These are phyloP conservation scores for Matsumurasca onukii DNA, from an alignment of 1,140 invertebrate genomes.

Conservation along the genomic window DNA sequence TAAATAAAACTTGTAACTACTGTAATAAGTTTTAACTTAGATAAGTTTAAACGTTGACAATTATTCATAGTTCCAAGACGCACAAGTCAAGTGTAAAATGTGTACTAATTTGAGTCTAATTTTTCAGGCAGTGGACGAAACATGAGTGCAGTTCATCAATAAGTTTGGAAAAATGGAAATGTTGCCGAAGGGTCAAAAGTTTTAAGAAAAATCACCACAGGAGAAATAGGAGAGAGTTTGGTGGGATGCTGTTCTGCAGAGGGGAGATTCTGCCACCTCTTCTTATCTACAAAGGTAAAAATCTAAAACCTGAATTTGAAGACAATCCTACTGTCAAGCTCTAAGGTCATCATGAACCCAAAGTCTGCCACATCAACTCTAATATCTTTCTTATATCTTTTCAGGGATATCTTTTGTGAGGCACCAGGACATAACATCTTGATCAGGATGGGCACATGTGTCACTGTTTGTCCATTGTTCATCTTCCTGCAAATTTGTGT, in stretches of 20 bases:
- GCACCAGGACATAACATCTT: slow-evolving; percentile 45
- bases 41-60: background rate
- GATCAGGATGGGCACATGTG: slow-evolving; percentile 48
- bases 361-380: slow-evolving; percentile 25
- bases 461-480: slow-evolving; percentile 36
- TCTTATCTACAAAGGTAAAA: slow-evolving; percentile 33
- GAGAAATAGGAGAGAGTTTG: slow-evolving; percentile 20
- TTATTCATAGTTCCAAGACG: background rate
- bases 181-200: slow-evolving; percentile 25
- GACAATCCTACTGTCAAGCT: slow-evolving; percentile 45
- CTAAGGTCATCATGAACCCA: slow-evolving; percentile 47
- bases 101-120: background rate
- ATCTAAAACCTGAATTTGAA: slow-evolving; percentile 46
- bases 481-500: slow-evolving; percentile 44
- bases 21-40: too few species aligned
- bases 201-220: slow-evolving; percentile 18
- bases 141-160: slow-evolving; percentile 26
- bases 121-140: slow-evolving; percentile 20
- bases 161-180: background rate
- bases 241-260: slow-evolving; percentile 24
- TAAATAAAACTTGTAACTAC: background rate
- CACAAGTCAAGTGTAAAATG: background rate
- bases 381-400: background rate
- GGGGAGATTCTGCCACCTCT: slow-evolving; percentile 25
- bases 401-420: slow-evolving; percentile 45